Percentiles rank a stretch among this genome's conserved stretches.
phyloP scores from a whole-genome alignment of 64 coral and sea anemone genomes.

The Dendrophyllia cribrosa region DNA sequence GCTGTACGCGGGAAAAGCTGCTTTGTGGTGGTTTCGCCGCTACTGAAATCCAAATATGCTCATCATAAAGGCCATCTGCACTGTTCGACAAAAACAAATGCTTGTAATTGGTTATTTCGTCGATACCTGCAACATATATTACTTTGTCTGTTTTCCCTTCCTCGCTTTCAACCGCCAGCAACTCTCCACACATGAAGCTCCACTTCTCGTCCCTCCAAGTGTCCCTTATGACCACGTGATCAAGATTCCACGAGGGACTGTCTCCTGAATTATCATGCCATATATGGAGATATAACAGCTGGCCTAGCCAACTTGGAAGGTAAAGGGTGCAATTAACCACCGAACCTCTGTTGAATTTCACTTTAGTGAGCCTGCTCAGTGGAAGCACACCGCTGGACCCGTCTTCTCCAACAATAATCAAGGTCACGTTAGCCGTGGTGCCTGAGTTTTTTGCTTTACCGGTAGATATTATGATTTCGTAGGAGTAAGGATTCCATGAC shows the following conservation, averaged over 20 bases:
- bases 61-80: constrained; percentile 75
- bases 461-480: constrained; percentile 73
- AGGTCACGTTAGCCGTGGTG: constrained; percentile 73
- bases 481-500: constrained; percentile 28
- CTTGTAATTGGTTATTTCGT: constrained; percentile 70
- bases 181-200: constrained; percentile 79
- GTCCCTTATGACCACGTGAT: constrained; percentile 67
- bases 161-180: constrained; percentile 87
- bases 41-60: constrained; percentile 95
- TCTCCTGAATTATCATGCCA: constrained; percentile 90
- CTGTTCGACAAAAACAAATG: constrained; percentile 74
- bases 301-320: constrained; percentile 59
- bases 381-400: constrained; percentile 56
- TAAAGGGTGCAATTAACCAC: constrained; percentile 24
- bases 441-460: constrained; percentile 62
- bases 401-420: constrained; percentile 61
- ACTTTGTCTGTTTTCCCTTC: constrained; percentile 64
- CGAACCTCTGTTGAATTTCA: constrained; percentile 63
- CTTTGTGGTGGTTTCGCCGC: constrained; percentile 70
- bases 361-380: constrained; percentile 59
- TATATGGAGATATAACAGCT: constrained; percentile 70
- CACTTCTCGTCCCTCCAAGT: constrained; percentile 49
- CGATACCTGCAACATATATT: constrained; percentile 43
- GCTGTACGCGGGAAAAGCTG: constrained; percentile 86
- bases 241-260: constrained; percentile 74